phyloP scores from a whole-genome alignment of 2,888 invertebrate genomes.

The Melieria omissa region DNA sequence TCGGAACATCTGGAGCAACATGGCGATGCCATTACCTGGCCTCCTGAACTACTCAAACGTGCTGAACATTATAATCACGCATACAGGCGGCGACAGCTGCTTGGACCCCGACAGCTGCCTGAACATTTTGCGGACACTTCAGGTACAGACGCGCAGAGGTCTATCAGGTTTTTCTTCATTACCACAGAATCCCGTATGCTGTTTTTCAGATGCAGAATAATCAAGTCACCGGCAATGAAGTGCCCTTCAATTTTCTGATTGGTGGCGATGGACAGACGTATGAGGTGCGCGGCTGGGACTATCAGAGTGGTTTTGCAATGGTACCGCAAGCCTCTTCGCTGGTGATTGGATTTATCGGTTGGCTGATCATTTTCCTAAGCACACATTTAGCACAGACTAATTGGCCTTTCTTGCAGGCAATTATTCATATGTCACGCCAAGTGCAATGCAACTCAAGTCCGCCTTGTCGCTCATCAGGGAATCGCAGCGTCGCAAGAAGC shows the following conservation, averaged over 20 bases:
- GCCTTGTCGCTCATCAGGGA: conserved; percentile 56
- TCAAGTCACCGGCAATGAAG: conserved; percentile 43
- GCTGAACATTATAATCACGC: conserved; percentile 65
- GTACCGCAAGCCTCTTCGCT: conserved; percentile 55
- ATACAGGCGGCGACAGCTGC: conserved; percentile 67
- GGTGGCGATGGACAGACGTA: conserved; percentile 68
- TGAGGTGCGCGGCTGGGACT: conserved; percentile 68
- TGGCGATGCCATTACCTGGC: conserved; percentile 40
- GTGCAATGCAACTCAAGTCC: conserved; percentile 48
- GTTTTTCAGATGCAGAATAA: conserved; percentile 10
- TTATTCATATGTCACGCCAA: conserved; percentile 51
- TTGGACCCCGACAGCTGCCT: conserved; percentile 58
- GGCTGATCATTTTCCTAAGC: conserved; percentile 12
- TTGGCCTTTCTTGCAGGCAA: conserved; percentile 50
- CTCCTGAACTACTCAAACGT: conserved; percentile 53
- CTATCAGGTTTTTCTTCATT: not conserved
- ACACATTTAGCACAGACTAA: not conserved
- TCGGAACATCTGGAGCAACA: conserved; percentile 58
- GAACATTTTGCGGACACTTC: conserved; percentile 62
- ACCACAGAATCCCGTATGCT: not conserved
- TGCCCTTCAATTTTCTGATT: conserved; percentile 69
- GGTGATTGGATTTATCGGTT: conserved; percentile 68
- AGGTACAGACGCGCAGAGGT: conserved; percentile 58
- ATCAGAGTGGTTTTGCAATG: conserved; percentile 56
- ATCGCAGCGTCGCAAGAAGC: conserved; percentile 50